Evolutionary conservation across 2,113 vertebrate species (phyloP).

Genomic region (Scalopus aquaticus): DNA sequence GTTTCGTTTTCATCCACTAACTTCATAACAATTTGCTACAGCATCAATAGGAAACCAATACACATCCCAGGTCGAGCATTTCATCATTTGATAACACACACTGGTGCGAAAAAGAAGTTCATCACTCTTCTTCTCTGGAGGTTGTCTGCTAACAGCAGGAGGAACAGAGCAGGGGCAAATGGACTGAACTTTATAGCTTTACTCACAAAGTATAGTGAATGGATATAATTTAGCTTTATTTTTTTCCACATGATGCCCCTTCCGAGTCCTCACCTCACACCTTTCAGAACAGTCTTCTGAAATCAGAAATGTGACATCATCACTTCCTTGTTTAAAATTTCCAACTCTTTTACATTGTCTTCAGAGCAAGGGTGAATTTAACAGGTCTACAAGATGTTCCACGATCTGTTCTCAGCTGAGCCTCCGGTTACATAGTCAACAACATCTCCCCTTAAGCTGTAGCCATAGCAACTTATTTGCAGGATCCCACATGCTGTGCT

Average conservation of each 20-base stretch:
- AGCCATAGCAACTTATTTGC: too few relatives aligned
- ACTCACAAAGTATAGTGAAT: background rate
- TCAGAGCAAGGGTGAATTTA: background rate
- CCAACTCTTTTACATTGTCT: background rate
- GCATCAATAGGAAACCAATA: background rate
- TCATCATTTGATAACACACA: background rate
- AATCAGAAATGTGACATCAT: background rate
- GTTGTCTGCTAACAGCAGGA: background rate
- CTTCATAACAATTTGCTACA: background rate
- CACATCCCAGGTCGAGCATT: background rate
- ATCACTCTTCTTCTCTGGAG: background rate
- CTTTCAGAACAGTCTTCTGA: conserved; percentile 28
- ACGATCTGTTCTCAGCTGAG: background rate
- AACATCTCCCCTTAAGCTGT: background rate
- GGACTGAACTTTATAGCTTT: background rate
- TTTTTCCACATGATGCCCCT: background rate
- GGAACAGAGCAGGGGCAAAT: background rate
- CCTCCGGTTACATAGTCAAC: background rate
- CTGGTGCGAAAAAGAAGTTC: background rate
- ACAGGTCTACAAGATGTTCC: background rate
- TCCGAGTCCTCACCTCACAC: background rate
- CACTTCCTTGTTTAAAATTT: background rate
- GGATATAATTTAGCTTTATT: background rate
- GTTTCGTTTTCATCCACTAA: background rate
- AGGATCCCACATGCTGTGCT: background rate